Base-by-base conservation (phyloP, 2,113 vertebrate species). In the Phalacrocorax aristotelis region DNA sequence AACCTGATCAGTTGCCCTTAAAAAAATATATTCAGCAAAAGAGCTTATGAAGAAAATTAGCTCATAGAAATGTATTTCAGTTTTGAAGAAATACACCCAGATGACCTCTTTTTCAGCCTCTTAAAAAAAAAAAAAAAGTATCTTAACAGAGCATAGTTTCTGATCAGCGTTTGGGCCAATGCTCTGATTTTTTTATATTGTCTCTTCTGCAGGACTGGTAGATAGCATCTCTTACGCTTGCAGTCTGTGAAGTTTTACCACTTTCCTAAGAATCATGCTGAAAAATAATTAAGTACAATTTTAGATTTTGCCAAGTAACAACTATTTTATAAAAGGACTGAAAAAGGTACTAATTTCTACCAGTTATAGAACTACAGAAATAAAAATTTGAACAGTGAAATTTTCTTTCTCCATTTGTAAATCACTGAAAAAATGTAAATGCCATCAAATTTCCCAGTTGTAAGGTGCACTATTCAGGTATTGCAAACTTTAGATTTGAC, bases 371-470 rank as follows among this genome's bases (percentile, higher is more conserved):
- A 13, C 3, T 25, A 15, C 9, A 58, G 11, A 30, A 11, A n/a
- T 29, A 19, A 40, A 81, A 83, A 75, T 29, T 2, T 5, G 5
- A 5, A 62, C 2, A 30, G 8, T 51, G 17, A 60, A 6, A 42
- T 86, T 51, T 27, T 46, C 16, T 87, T 87, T 72, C 21, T 32
- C 9, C 8, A 27, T 29, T 15, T 26, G 3, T 48, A 36, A 61
- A 25, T 64, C n/a, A 16, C 11, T 16, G 11, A 29, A 38, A 26
- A 17, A 66, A 32, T 9, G 2, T 14, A 71, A 58, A 42, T 9
- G 3, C 1, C 2, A 13, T 36, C 5, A 1, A 14, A 46, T 60
- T 86, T 86, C 22, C n/a, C 10, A 7, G 34, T 19, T 0, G 0
- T 27, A 57, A 61, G 6, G 7, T 42, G 6, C 3, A 22, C 9